A percentile compares a stretch with the other conserved stretches of the same genome.
These are phyloP conservation scores for Scolanthus callimorphus DNA, from an alignment of 92 coral and sea anemone genomes.

Conservation along the genomic window DNA sequence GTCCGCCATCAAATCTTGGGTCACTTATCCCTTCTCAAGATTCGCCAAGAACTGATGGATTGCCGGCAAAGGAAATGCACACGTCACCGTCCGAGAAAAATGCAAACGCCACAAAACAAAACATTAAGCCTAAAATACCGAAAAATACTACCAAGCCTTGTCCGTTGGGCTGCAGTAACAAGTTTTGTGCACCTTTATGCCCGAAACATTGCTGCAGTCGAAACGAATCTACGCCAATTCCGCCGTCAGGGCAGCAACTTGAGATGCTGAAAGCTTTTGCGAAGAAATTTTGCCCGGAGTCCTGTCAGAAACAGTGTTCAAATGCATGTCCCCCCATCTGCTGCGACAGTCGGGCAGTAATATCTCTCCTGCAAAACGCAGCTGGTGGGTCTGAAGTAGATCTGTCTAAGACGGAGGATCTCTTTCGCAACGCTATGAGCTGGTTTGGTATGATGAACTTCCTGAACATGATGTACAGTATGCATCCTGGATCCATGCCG, in stretches of 20 bases:
- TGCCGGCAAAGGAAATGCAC: no score
- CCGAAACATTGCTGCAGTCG: constrained; percentile 58
- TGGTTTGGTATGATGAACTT: constrained; percentile 88
- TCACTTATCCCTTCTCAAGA: no score
- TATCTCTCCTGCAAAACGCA: constrained; percentile 14
- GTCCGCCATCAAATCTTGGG: no score
- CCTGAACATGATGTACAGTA: constrained; percentile 65
- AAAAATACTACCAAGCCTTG: no score
- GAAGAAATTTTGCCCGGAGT: constrained; percentile 61
- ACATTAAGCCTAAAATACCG: no score
- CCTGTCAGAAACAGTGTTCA: constrained; percentile 53
- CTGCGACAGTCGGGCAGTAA: constrained; percentile 39
- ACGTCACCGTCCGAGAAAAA: no score
- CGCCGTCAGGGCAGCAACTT: constrained; percentile 8
- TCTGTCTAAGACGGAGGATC: constrained; percentile 25
- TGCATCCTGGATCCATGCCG: constrained; percentile 14
- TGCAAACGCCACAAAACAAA: no score
- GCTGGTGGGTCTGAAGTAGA: constrained; percentile 28
- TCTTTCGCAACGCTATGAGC: constrained; percentile 60
- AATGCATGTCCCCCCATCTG: constrained; percentile 78
- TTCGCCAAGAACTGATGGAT: no score
- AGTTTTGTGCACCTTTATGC: constrained; percentile 46
- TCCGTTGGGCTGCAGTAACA: constrained; percentile 31
- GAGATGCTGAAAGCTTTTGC: constrained; percentile 48
- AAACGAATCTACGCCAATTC: background rate